Conservation (phyloP, 2,797 vertebrate genomes). For the Bovichtus variegatus region DNA sequence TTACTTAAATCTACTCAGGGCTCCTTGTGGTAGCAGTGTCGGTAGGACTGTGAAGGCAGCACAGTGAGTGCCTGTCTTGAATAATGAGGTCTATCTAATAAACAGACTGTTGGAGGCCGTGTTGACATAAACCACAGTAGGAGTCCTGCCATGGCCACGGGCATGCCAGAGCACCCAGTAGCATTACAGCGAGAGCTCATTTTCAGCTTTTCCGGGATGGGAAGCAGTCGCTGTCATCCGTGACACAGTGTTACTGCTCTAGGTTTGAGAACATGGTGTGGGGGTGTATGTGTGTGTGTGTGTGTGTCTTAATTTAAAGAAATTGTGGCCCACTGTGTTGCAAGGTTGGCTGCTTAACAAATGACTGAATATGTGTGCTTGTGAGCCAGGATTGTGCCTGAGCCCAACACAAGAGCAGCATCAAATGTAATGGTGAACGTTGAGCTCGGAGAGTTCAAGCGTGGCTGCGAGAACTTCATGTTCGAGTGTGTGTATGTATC, state of each 20-base stretch:
- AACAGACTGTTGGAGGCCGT: constrained; percentile 70
- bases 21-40: constrained; percentile 62
- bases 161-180: constrained; percentile 66
- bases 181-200: constrained; percentile 72
- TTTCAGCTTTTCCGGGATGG: constrained; percentile 66
- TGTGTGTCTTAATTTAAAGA: constrained; percentile 37
- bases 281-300: constrained; percentile 17
- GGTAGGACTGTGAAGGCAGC: constrained; percentile 47
- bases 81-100: constrained; percentile 82
- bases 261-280: constrained; percentile 42
- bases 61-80: constrained; percentile 68
- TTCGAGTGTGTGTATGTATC: constrained; percentile 50
- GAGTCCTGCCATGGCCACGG: constrained; percentile 67
- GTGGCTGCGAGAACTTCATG: constrained; percentile 56
- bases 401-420: constrained; percentile 22
- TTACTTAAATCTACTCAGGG: constrained; percentile 62
- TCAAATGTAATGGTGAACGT: constrained; percentile 56
- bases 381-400: constrained; percentile 42
- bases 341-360: constrained; percentile 42
- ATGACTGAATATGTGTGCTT: constrained; percentile 38
- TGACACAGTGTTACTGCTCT: constrained; percentile 64
- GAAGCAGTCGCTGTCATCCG: constrained; percentile 70
- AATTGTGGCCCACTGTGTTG: constrained; percentile 26
- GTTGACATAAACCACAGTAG: constrained; percentile 75
- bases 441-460: constrained; percentile 50